These are phyloP conservation scores for Drosophila macrothrix DNA, from an alignment of 2,888 invertebrate species.

Conservation along the genomic window DNA sequence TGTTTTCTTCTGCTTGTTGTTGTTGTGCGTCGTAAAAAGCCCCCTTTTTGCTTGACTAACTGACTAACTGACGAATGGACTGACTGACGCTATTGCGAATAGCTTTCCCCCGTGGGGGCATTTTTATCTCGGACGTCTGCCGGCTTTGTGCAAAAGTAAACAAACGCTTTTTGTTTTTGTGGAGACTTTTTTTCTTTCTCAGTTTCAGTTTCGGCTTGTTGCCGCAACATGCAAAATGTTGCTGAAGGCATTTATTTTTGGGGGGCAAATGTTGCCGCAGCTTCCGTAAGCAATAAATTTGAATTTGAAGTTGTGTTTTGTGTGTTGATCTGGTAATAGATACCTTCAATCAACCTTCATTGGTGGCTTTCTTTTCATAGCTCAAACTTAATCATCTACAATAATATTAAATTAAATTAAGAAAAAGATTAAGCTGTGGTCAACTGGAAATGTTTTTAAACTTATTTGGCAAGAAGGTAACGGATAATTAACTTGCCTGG, in stretches of 20 bases:
- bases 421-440: not conserved
- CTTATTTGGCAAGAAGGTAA: not conserved
- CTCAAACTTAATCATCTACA: not conserved
- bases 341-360: too few relatives aligned
- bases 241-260: conserved; percentile 13
- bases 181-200: conserved; percentile 51
- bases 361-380: not conserved
- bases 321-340: not conserved
- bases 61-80: conserved; percentile 6
- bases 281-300: not conserved
- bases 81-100: conserved; percentile 43
- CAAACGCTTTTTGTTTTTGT: conserved; percentile 63
- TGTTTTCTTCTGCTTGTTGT: conserved; percentile 27
- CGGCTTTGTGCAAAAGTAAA: conserved; percentile 73
- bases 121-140: conserved; percentile 50
- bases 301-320: not conserved
- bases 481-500: not conserved
- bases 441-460: not conserved
- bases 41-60: conserved; percentile 19
- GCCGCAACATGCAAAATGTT: conserved; percentile 64
- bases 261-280: conserved; percentile 18
- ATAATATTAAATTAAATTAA: not conserved
- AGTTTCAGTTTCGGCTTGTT: conserved; percentile 43
- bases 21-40: conserved; percentile 54
- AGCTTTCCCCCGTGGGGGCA: conserved; percentile 56